Conservation (phyloP, 2,888 invertebrate genomes). For the Chelonus formosanus region DNA sequence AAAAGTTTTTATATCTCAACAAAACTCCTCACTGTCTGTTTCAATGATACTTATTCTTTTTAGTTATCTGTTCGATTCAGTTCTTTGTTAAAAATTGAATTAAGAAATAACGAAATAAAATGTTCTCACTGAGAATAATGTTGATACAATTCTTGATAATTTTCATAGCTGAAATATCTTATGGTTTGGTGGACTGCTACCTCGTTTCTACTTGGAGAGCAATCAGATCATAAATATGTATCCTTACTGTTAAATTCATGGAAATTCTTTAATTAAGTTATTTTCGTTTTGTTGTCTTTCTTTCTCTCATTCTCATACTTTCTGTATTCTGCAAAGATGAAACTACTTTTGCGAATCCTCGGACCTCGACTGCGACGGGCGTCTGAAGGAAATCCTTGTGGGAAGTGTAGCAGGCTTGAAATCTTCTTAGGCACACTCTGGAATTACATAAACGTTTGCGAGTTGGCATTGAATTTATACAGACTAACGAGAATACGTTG, state of each 20-base stretch:
- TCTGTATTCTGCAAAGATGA: neutral
- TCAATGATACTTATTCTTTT: slow-evolving; percentile 12
- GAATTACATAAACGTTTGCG: slow-evolving; percentile 14
- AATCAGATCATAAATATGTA: slow-evolving; percentile 64
- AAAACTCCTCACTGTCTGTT: slow-evolving; percentile 1
- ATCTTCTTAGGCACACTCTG: slow-evolving; percentile 50
- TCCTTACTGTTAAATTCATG: slow-evolving; percentile 59
- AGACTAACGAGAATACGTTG: slow-evolving; percentile 9
- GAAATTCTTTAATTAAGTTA: slow-evolving; percentile 65
- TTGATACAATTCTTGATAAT: neutral
- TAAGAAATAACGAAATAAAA: slow-evolving; percentile 2
- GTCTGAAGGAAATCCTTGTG: slow-evolving; percentile 59
- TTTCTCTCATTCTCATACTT: neutral
- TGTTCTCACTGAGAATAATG: neutral
- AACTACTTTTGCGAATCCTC: slow-evolving; percentile 25
- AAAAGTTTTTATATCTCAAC: slow-evolving; percentile 13
- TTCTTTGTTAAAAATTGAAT: slow-evolving; percentile 10
- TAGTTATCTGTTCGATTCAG: slow-evolving; percentile 5
- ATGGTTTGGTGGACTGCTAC: too few relatives aligned
- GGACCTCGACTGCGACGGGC: slow-evolving; percentile 27
- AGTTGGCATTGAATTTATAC: slow-evolving; percentile 17
- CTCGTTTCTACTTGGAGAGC: slow-evolving; percentile 33
- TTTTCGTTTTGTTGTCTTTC: slow-evolving; percentile 53
- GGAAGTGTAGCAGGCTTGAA: slow-evolving; percentile 56
- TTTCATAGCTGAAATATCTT: too few relatives aligned